phyloP scores from a whole-genome alignment of 2,113 vertebrate genomes.

The Poicephalus meyeri region DNA sequence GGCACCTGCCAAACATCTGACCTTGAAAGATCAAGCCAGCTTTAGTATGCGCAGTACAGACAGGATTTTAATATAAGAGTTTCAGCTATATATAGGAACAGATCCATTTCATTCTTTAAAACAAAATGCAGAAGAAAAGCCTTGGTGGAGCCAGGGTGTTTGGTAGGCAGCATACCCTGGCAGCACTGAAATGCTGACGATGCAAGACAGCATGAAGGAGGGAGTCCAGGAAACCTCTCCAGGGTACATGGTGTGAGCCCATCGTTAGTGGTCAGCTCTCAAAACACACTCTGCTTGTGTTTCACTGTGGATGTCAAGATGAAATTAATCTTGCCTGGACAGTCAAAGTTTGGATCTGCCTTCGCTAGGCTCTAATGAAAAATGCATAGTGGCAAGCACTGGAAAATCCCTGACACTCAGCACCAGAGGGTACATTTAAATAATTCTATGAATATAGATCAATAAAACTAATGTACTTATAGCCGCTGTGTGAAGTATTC shows the following conservation, averaged over 20 bases:
- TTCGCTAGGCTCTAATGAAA: conserved; percentile 77
- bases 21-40: conserved; percentile 35
- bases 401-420: conserved; percentile 75
- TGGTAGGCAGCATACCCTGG: neutral
- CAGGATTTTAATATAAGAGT: neutral
- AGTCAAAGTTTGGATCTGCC: conserved; percentile 75
- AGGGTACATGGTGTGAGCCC: neutral
- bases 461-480: conserved; percentile 81
- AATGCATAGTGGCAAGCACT: conserved; percentile 74
- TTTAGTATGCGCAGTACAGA: neutral
- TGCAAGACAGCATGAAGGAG: neutral
- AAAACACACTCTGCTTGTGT: conserved; percentile 3
- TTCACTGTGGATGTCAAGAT: conserved; percentile 64
- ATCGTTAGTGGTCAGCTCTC: conserved; percentile 32
- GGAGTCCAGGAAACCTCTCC: neutral
- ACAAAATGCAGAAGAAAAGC: conserved; percentile 5
- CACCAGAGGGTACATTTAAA: conserved; percentile 80
- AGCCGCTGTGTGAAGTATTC: conserved; percentile 70
- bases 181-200: neutral
- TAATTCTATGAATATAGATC: conserved; percentile 82
- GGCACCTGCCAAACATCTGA: conserved; percentile 31
- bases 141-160: neutral
- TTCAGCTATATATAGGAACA: neutral
- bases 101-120: neutral
- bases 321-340: conserved; percentile 75